Conservation (phyloP, 2,888 invertebrate genomes). For the Monopis laevigella region DNA sequence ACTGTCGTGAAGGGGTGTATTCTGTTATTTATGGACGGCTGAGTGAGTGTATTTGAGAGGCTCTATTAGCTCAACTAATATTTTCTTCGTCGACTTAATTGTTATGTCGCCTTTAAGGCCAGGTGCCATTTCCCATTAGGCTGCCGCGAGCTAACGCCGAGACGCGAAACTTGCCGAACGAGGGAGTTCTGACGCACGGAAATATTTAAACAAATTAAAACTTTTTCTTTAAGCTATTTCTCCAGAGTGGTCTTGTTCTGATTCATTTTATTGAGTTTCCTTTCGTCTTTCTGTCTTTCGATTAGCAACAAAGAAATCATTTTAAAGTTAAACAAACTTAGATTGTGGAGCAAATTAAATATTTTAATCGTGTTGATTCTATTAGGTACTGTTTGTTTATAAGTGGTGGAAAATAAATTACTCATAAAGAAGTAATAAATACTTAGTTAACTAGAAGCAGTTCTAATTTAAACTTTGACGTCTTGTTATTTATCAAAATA, state of each 20-base stretch:
- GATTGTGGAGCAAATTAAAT: constrained; percentile 10
- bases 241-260: constrained; percentile 41
- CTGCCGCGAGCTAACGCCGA: constrained; percentile 44
- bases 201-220: constrained; percentile 66
- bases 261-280: constrained; percentile 35
- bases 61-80: constrained; percentile 62
- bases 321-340: constrained; percentile 11
- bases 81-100: constrained; percentile 63
- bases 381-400: too few relatives aligned
- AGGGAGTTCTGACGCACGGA: constrained; percentile 39
- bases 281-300: constrained; percentile 13
- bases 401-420: too few relatives aligned
- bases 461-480: too few relatives aligned
- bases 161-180: constrained; percentile 48
- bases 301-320: constrained; percentile 12
- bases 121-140: constrained; percentile 61
- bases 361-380: constrained; percentile 8
- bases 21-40: constrained; percentile 48
- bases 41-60: constrained; percentile 54
- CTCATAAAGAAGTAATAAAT: too few relatives aligned
- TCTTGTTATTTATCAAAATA: too few relatives aligned
- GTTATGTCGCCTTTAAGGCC: constrained; percentile 62
- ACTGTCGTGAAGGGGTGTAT: constrained; percentile 45
- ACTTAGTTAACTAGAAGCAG: too few relatives aligned
- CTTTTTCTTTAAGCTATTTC: constrained; percentile 52